Conservation (phyloP, 2,113 vertebrate genomes). For the Grantiella picta region DNA sequence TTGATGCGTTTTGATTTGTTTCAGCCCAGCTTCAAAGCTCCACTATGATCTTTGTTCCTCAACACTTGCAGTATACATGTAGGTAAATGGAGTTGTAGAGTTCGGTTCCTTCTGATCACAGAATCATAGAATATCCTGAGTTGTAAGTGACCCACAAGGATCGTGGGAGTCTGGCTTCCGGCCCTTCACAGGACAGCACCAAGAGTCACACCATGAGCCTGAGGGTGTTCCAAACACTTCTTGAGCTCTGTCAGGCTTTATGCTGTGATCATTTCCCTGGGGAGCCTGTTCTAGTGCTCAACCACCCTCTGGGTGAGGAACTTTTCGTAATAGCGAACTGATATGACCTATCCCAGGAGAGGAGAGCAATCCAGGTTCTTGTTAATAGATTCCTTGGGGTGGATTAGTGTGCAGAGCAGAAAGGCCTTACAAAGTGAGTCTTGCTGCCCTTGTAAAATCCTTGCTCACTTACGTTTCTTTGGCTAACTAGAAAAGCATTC, state of each 20-base stretch:
- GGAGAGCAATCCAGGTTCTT: too few species aligned
- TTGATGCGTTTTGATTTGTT: not conserved
- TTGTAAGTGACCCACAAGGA: not conserved
- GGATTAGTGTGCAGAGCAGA: not conserved
- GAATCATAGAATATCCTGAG: not conserved
- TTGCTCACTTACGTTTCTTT: too few species aligned
- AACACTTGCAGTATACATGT: not conserved
- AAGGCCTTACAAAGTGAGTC: too few species aligned
- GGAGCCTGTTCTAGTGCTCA: not conserved
- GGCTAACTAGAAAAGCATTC: too few species aligned
- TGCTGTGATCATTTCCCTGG: not conserved
- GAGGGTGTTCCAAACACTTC: rapidly evolving
- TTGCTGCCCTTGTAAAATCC: too few species aligned
- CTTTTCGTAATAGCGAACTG: too few species aligned
- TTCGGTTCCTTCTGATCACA: not conserved
- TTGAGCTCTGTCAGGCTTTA: not conserved
- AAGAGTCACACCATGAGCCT: not conserved
- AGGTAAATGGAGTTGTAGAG: not conserved
- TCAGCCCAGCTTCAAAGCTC: not conserved
- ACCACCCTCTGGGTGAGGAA: not conserved
- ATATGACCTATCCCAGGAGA: not conserved
- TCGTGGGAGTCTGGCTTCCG: not conserved
- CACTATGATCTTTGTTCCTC: not conserved
- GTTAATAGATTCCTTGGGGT: too few species aligned
- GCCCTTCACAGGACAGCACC: not conserved